Evolutionary conservation across 2,888 invertebrate genomes (phyloP).

Genomic region (Zelleria hepariella): DNA sequence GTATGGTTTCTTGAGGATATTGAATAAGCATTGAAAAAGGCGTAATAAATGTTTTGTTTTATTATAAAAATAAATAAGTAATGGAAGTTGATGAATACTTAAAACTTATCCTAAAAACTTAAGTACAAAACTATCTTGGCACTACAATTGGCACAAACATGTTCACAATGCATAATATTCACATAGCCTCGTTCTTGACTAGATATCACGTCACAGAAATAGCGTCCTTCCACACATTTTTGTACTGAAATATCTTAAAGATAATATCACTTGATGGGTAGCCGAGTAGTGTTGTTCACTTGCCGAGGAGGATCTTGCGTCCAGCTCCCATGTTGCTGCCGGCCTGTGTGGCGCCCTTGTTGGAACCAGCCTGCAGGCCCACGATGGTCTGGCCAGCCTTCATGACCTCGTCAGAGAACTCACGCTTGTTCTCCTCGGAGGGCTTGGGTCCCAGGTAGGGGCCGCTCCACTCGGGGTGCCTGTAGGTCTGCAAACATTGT

Average conservation of each 20-base stretch:
- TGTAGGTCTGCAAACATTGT: constrained; percentile 76
- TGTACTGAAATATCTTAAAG: constrained; percentile 60
- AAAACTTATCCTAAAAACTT: constrained; percentile 56
- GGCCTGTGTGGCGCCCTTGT: constrained; percentile 95
- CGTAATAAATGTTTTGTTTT: constrained; percentile 34
- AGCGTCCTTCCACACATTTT: constrained; percentile 56
- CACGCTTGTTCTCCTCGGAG: constrained; percentile 92
- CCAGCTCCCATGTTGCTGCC: constrained; percentile 92
- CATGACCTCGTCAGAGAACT: constrained; percentile 93
- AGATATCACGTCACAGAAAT: constrained; percentile 30
- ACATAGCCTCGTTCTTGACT: constrained; percentile 31
- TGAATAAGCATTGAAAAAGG: constrained; percentile 9
- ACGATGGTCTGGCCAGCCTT: constrained; percentile 91
- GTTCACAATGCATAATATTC: constrained; percentile 19
- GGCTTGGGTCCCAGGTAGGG: constrained; percentile 96
- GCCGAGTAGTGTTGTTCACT: constrained; percentile 68
- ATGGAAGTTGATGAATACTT: constrained; percentile 61
- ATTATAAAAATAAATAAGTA: constrained; percentile 58
- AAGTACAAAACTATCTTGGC: constrained; percentile 46
- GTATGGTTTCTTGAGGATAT: too few species aligned
- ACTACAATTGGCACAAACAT: constrained; percentile 46
- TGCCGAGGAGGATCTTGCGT: constrained; percentile 91
- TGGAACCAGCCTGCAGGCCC: constrained; percentile 95
- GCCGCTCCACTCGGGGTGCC: constrained; percentile 86
- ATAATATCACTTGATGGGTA: constrained; percentile 60